Conservation (phyloP, 2,888 invertebrate species). For the Iphiclides podalirius region DNA sequence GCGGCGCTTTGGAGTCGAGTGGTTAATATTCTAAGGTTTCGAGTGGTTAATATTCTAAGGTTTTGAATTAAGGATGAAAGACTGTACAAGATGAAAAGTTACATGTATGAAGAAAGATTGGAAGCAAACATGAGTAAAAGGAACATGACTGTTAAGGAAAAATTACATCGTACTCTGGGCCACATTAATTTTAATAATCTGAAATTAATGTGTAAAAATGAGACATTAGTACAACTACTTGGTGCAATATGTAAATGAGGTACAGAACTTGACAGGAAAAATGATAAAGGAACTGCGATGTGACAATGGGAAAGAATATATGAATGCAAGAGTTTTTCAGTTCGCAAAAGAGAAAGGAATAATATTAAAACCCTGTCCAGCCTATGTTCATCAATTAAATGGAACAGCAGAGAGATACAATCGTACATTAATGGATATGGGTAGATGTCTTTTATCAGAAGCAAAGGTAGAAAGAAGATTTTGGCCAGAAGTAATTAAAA, state of each 20-base stretch:
- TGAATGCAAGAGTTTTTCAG: conserved; percentile 24
- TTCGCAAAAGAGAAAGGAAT: conserved; percentile 13
- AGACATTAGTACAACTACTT: conserved; percentile 26
- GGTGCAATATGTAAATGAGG: conserved; percentile 28
- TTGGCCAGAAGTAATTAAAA: conserved; percentile 26
- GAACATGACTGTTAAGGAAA: conserved; percentile 23
- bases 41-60: too few species aligned
- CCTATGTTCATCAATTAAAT: conserved; percentile 24
- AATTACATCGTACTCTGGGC: conserved; percentile 25
- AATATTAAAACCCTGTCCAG: conserved; percentile 23
- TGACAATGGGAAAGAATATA: conserved; percentile 7
- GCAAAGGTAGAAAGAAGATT: conserved; percentile 24
- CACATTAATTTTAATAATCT: conserved; percentile 28
- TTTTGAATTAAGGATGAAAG: conserved; percentile 23
- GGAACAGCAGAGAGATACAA: conserved; percentile 24
- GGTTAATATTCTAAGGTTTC: too few species aligned
- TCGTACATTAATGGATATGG: conserved; percentile 26
- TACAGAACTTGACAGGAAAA: conserved; percentile 27
- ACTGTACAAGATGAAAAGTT: conserved; percentile 26
- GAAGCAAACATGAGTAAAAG: conserved; percentile 20
- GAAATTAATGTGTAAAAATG: conserved; percentile 25
- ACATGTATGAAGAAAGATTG: conserved; percentile 7
- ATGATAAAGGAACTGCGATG: conserved; percentile 28
- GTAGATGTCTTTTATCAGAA: conserved; percentile 26
- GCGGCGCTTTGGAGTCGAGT: too few species aligned